These are phyloP conservation scores for Pollenia labialis DNA, from an alignment of 2,888 invertebrate species.

Conservation along the genomic window DNA sequence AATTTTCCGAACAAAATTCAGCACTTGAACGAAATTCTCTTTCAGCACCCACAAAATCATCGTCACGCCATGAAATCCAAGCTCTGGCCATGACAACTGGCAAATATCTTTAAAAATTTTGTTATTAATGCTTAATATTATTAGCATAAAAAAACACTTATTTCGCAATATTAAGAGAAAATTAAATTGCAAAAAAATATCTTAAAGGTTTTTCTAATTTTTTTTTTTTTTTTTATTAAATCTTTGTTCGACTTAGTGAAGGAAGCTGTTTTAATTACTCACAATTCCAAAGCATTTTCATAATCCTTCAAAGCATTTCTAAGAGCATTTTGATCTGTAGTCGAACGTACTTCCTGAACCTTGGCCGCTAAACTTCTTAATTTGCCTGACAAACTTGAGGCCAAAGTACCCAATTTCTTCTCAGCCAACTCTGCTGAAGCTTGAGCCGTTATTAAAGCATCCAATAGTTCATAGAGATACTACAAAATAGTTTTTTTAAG, in stretches of 20 bases:
- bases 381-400: slow-evolving; percentile 94
- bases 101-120: slow-evolving; percentile 88
- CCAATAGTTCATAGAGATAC: slow-evolving; percentile 97
- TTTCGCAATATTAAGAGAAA: too few species aligned
- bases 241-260: too few species aligned
- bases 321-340: slow-evolving; percentile 94
- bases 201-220: too few species aligned
- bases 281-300: slow-evolving; percentile 92
- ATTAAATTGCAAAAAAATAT: too few species aligned
- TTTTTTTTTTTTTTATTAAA: too few species aligned
- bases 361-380: slow-evolving; percentile 96
- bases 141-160: too few species aligned
- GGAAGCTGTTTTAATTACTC: slow-evolving; percentile 72
- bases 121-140: too few species aligned
- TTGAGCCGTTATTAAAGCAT: slow-evolving; percentile 98
- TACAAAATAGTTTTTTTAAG: slow-evolving; percentile 77
- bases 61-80: slow-evolving; percentile 98
- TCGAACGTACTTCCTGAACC: slow-evolving; percentile 95
- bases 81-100: slow-evolving; percentile 99
- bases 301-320: slow-evolving; percentile 96
- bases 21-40: slow-evolving; percentile 98
- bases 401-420: slow-evolving; percentile 97
- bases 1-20: slow-evolving; percentile 99
- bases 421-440: slow-evolving; percentile 98
- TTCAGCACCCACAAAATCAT: slow-evolving; percentile 97